A percentile compares a stretch with the other conserved stretches of the same genome.
phyloP scores from a whole-genome alignment of 2,113 vertebrate species.

The Stomatorhinus ivindoensis region DNA sequence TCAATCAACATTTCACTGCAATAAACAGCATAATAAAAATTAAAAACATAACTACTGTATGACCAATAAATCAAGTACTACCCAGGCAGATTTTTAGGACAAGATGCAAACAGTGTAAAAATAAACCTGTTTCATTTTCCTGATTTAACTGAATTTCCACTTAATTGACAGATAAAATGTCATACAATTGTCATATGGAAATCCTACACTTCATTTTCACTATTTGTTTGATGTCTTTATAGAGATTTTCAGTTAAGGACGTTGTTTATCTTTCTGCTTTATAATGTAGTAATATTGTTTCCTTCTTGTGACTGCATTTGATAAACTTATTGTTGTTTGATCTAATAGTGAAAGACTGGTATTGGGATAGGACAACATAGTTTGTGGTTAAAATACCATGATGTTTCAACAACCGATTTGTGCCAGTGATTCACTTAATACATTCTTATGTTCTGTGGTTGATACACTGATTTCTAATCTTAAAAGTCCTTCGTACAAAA shows the following conservation, averaged over 20 bases:
- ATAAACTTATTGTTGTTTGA: background rate
- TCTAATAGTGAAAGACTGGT: slow-evolving; percentile 6
- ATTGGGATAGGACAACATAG: background rate
- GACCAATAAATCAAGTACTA: background rate
- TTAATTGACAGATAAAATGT: background rate
- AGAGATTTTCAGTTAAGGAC: background rate
- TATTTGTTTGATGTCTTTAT: background rate
- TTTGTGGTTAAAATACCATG: background rate
- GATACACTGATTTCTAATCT: background rate
- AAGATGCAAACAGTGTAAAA: background rate
- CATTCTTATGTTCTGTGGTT: background rate
- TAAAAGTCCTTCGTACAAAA: background rate
- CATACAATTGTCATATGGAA: background rate
- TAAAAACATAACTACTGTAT: background rate
- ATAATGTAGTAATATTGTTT: background rate
- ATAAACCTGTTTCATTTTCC: background rate
- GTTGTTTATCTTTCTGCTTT: slow-evolving; percentile 14
- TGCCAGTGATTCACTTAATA: background rate
- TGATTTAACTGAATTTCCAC: background rate
- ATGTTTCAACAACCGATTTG: background rate
- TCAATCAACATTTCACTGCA: background rate
- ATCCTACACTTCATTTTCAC: background rate
- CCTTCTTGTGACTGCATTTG: background rate
- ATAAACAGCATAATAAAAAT: background rate
- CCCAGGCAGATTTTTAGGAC: background rate